Base-by-base conservation (phyloP, 1,140 invertebrate species). In the Bombus breviceps region DNA sequence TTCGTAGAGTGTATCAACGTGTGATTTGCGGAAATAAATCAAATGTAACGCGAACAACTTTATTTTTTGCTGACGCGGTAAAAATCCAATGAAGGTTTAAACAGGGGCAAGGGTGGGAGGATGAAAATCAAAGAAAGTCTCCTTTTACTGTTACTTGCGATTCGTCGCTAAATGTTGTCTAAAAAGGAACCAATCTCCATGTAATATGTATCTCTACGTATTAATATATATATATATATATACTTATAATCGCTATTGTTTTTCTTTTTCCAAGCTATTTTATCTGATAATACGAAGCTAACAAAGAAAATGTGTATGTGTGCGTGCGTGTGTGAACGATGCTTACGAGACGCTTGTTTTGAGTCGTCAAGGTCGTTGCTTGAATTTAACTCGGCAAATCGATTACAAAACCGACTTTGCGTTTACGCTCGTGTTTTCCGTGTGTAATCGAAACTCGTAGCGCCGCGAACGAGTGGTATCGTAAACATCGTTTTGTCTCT, bases 271-370 rank as follows among this genome's bases (percentile, higher is more conserved):
- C 82, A 69, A 66, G 80, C 82, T 53, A 39, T 90, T 81, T 87
- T 75, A 81, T 64, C 72, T 83, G 76, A 62, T 77, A 18, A 84
- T 81, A 81, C 78, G 34, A 87, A 59, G 71, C 53, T 86, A 74
- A 86, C 53, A 81, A 77, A 86, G 62, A 41, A 59, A 81, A 78
- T 79, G n/a, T 59, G 41, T 83, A 87, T 84, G 77, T 12, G 10
- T 81, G 68, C 74, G 81, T 81, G 81, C 81, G 81, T 77, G 77
- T 78, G 71, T 82, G 78, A 85, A 78, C 81, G 77, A 34, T 64
- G 62, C 68, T 83, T 80, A 68, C 76, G 71, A 82, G 72, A 84
- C 72, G 71, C 41, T 73, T 76, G 66, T 90, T 43, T 59, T 43
- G 68, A 34, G 18, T 32, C 47, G 37, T 32, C 41, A 28, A 57